A percentile compares a stretch with the other conserved stretches of the same genome.
Conservation (phyloP, 2,888 invertebrate species). For the Tachina lurida region DNA sequence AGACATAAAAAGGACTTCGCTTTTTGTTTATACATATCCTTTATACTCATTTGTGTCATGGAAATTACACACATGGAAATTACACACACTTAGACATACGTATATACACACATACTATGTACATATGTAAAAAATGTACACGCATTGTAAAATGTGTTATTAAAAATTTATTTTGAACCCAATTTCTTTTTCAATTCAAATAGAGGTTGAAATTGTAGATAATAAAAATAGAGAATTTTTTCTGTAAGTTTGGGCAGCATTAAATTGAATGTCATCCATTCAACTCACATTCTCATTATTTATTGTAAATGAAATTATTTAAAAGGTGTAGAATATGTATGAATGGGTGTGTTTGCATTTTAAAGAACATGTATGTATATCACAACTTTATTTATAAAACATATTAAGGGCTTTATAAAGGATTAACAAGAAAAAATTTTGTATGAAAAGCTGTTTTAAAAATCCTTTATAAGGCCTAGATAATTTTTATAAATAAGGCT, state of each 20-base stretch:
- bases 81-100: neutral
- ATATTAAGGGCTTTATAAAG: too few relatives aligned
- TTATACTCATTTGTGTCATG: conserved; percentile 6
- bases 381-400: too few relatives aligned
- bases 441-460: too few relatives aligned
- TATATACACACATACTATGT: neutral
- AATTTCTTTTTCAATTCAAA: conserved; percentile 2
- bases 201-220: conserved; percentile 8
- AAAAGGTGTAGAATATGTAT: neutral
- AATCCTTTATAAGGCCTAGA: too few relatives aligned
- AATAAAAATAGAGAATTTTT: conserved; percentile 1
- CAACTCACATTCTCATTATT: conserved; percentile 15
- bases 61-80: neutral
- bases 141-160: conserved; percentile 34
- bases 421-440: too few relatives aligned
- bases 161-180: conserved; percentile 55
- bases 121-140: neutral
- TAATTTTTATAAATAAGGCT: too few relatives aligned
- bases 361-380: too few relatives aligned
- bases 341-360: too few relatives aligned
- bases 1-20: neutral
- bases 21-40: neutral
- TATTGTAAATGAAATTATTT: conserved; percentile 19
- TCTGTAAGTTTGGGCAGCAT: conserved; percentile 2
- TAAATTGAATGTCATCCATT: conserved; percentile 38